Conservation (phyloP, 2,888 invertebrate species). For the Cephus spinipes region DNA sequence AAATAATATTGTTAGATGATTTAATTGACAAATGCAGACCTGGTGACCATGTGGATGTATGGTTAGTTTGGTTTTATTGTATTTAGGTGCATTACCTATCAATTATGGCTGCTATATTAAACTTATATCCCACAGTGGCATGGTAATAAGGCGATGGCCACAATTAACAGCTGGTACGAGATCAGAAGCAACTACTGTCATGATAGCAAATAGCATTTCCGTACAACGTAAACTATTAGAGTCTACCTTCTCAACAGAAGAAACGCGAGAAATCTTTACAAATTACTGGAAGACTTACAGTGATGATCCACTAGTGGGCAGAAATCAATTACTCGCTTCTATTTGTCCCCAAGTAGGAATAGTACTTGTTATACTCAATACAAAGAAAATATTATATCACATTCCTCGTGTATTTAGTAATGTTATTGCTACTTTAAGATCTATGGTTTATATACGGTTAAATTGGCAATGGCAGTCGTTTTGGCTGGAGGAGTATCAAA, state of each 20-base stretch:
- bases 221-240: constrained; percentile 55
- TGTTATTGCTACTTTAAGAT: constrained; percentile 70
- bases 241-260: constrained; percentile 59
- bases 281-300: constrained; percentile 79
- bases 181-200: constrained; percentile 71
- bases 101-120: not conserved
- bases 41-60: constrained; percentile 87
- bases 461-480: constrained; percentile 83
- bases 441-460: constrained; percentile 88
- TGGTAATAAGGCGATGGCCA: constrained; percentile 81
- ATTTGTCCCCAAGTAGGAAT: constrained; percentile 82
- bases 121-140: constrained; percentile 73
- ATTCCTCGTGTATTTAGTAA: constrained; percentile 8
- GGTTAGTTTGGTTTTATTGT: constrained; percentile 68
- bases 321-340: constrained; percentile 83
- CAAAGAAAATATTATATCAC: constrained; percentile 12
- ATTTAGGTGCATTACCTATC: not conserved
- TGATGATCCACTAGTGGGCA: constrained; percentile 75
- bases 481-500: constrained; percentile 71
- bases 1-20: constrained; percentile 73
- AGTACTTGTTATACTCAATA: not conserved
- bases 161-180: constrained; percentile 71
- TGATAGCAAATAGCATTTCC: constrained; percentile 58
- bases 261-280: constrained; percentile 77
- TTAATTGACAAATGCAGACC: constrained; percentile 89